Base-by-base conservation (phyloP, 2,797 vertebrate species). In the Acipenser oxyrinchus region DNA sequence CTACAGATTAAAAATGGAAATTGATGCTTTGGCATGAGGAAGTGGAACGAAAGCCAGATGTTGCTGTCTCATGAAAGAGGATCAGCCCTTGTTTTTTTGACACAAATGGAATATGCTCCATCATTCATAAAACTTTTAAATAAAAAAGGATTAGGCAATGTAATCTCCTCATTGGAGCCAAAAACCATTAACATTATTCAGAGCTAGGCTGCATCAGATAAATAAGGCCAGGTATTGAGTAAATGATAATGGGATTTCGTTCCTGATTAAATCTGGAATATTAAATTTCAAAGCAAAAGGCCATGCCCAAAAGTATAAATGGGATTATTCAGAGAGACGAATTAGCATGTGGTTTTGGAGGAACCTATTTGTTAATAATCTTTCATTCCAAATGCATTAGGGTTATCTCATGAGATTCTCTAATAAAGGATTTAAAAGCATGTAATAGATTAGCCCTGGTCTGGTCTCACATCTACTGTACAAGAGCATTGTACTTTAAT, bases 91-190 rank as follows among this genome's bases (percentile, higher is more conserved):
- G 60, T 62, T 62, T 62, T 58, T 37, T 55, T 55, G 60, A 62
- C 60, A 62, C 60, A 62, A 62, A 62, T 62, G 60, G 60, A 62
- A 18, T 62, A 48, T 62, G 60, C 18, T n/a, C 48, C 11, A 18
- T 37, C 11, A 13, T 37, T 62, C 60, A 62, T 62, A 62, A 60
- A 62, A 62, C 18, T 62, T 62, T 62, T n/a, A 62, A 62, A 62
- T 62, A 62, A 62, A 62, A 62, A 62, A 62, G 60, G 60, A 62
- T 62, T 62, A 62, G 18, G 11, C 4, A 62, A 62, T 62, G 60
- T 62, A 62, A 62, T 62, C 60, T 62, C 60, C 60, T 62, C 48
- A 48, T 62, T 62, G 60, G 60, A 62, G 60, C 60, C 60, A 62
- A 37, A 62, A 62, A 62, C 60, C 60, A 62, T 62, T 62, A 62